phyloP scores from a whole-genome alignment of 2,888 invertebrate species.

The Pasiphila rectangulata region DNA sequence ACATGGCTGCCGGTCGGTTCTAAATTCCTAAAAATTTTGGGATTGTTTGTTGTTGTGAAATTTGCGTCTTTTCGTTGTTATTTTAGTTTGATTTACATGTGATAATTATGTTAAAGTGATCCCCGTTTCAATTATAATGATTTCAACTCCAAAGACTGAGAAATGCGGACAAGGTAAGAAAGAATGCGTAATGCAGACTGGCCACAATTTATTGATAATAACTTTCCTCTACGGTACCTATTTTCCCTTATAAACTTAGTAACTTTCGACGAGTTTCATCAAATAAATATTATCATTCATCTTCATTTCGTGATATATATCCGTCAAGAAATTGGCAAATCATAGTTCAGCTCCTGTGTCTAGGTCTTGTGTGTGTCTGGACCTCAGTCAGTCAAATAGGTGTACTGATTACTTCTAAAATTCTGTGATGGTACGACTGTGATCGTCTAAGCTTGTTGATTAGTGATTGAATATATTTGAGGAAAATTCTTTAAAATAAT shows the following conservation, averaged over 20 bases:
- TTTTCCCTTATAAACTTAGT: no score
- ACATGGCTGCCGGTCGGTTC: conserved; percentile 77
- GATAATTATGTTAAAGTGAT: conserved; percentile 68
- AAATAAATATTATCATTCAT: not conserved
- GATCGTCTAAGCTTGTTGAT: no score
- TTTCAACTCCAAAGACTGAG: conserved; percentile 77
- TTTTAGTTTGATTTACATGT: conserved; percentile 40
- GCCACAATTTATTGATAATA: not conserved
- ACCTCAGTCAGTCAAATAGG: no score
- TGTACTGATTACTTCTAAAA: no score
- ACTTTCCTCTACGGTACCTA: no score
- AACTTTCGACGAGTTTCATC: not conserved
- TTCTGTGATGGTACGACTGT: no score
- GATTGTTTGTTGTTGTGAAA: conserved; percentile 53
- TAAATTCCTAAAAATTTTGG: conserved; percentile 56
- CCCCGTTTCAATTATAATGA: conserved; percentile 59
- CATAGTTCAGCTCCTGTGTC: no score
- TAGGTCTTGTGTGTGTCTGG: no score
- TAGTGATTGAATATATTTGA: no score
- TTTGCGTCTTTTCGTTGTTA: conserved; percentile 38
- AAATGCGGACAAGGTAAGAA: conserved; percentile 75
- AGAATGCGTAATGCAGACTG: conserved; percentile 50
- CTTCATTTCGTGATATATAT: not conserved
- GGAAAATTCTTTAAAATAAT: no score
- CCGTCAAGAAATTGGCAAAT: no score